phyloP scores from a whole-genome alignment of 2,113 vertebrate species.

The Vimba vimba region DNA sequence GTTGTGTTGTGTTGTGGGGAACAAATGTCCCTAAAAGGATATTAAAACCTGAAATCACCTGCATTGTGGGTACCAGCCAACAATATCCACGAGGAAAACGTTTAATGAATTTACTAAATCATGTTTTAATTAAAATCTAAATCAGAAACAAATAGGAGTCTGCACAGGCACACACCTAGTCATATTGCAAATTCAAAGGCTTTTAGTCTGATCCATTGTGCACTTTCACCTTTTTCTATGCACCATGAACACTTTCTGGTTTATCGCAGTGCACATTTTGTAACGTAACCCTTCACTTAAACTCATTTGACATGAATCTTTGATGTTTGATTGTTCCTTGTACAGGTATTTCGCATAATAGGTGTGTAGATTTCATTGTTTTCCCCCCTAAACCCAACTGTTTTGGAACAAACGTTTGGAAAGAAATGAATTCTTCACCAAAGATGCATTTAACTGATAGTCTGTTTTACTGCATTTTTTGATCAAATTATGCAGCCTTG shows the following conservation, averaged over 20 bases:
- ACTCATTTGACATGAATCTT: neutral
- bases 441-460: neutral
- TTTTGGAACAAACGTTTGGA: neutral
- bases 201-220: neutral
- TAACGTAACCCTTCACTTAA: neutral
- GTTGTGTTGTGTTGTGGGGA: neutral
- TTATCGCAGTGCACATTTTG: neutral
- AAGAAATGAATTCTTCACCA: neutral
- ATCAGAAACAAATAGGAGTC: neutral
- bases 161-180: neutral
- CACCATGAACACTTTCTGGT: neutral
- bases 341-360: neutral
- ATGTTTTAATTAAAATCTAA: neutral
- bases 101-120: slow-evolving; percentile 22
- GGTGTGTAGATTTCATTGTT: neutral
- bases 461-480: neutral
- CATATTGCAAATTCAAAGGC: neutral
- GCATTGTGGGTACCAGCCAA: neutral
- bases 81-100: neutral
- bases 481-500: neutral
- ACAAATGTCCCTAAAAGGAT: neutral
- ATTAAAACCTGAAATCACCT: slow-evolving; percentile 8
- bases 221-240: neutral
- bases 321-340: neutral
- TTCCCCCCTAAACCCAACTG: neutral